Evolutionary conservation across 2,888 invertebrate genomes (phyloP), one percentile per base, ranked within the genome.

Genomic region (Xanthia icteritia): DNA sequence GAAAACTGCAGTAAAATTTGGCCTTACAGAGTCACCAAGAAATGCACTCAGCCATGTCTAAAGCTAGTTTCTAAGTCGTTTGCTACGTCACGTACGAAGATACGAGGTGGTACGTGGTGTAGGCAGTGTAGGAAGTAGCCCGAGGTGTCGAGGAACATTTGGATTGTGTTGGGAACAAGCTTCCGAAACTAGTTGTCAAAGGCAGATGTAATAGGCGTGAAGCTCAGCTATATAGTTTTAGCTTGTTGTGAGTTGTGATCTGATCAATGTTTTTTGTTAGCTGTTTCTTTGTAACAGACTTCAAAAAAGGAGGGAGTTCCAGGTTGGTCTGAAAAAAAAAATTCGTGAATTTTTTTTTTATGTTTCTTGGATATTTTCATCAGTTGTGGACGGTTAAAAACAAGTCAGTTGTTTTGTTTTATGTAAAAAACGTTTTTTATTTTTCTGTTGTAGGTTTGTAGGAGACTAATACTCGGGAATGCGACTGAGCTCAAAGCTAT

Each of bases 41-140:
- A 51, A 51, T 82, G 75, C 77, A 73, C 73, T 75, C 70, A 73
- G 51, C 45, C 69, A 45, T 66, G 61, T 67, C 73, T 66, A 20
- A 36, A 73, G 72, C 42, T 70, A 79, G 76, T 83, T 85, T 51
- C 77, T 66, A 78, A 86, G 79, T 78, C 77, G 76, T 81, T 75
- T 73, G 58, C 42, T 77, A 68, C 31, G 67, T 80, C 89, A 88
- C 86, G 89, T 88, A 81, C 84, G 60, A 65, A 58, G 74, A 76
- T 77, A 76, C 76, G 70, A 56, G 48, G 58, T 66, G n/a, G 79
- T 76, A 88, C 87, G 88, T 85, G 83, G 73, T 73, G 64, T 69
- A 85, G 82, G 72, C 68, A 72, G 66, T 67, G 42, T 58, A 27
- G 67, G n/a, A 73, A 82, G 61, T 77, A 51, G 79, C 84, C 58